These are phyloP conservation scores for Celastrina argiolus DNA, from an alignment of 2,888 invertebrate species.

Conservation along the genomic window DNA sequence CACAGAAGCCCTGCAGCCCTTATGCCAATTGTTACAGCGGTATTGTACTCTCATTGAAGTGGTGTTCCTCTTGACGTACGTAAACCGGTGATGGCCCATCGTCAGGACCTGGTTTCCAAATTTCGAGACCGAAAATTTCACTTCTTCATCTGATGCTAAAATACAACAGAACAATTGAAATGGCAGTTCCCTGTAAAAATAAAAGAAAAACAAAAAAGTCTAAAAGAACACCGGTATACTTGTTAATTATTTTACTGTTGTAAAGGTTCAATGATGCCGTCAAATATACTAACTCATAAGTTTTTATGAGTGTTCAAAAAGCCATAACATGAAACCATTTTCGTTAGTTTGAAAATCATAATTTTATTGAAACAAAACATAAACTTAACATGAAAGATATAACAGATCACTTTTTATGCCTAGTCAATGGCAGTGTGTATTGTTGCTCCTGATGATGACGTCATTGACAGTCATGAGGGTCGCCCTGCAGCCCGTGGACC, in stretches of 20 bases:
- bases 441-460: slow-evolving; percentile 36
- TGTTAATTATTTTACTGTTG: no score
- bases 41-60: slow-evolving; percentile 39
- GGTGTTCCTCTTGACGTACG: background rate
- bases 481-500: slow-evolving; percentile 40
- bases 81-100: slow-evolving; percentile 28
- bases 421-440: slow-evolving; percentile 39
- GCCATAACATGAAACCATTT: no score
- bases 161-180: background rate
- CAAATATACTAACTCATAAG: no score
- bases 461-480: slow-evolving; percentile 41
- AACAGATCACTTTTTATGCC: background rate
- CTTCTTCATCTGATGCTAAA: background rate
- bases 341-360: background rate
- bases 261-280: no score
- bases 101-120: slow-evolving; percentile 35
- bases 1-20: slow-evolving; percentile 37
- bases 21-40: slow-evolving; percentile 44
- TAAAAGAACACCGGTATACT: no score
- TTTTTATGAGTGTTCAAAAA: no score
- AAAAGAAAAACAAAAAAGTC: background rate
- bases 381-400: background rate
- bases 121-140: slow-evolving; percentile 28
- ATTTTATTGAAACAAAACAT: background rate
- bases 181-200: background rate